phyloP scores from a whole-genome alignment of 2,113 vertebrate species.

The Etheostoma spectabile region DNA sequence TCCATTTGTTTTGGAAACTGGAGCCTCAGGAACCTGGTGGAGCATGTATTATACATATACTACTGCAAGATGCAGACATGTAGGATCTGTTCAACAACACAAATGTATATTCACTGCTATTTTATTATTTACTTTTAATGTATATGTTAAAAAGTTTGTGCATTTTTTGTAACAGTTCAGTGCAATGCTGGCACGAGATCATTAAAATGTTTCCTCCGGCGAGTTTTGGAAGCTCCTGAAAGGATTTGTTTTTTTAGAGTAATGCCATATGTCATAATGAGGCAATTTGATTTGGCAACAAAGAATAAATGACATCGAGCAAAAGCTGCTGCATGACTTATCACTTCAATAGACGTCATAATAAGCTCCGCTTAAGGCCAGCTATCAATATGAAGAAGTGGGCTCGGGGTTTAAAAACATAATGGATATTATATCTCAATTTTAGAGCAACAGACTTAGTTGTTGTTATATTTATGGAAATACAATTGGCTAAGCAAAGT shows the following conservation, averaged over 20 bases:
- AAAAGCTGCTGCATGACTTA: not conserved
- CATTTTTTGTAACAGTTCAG: constrained; percentile 19
- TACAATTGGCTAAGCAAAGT: not conserved
- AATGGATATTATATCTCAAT: not conserved
- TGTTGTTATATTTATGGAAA: constrained; percentile 1
- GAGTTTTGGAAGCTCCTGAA: not conserved
- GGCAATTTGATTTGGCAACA: not conserved
- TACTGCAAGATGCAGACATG: not conserved
- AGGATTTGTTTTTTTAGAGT: constrained; percentile 1
- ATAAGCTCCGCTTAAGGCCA: not conserved
- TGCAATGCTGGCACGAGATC: not conserved
- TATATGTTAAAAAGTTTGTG: constrained; percentile 14
- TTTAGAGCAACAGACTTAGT: not conserved
- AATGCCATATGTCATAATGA: constrained; percentile 8
- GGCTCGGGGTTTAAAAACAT: not conserved
- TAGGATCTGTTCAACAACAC: not conserved
- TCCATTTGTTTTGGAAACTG: too few species aligned
- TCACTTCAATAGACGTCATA: not conserved
- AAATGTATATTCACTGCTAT: constrained; percentile 19
- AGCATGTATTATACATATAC: not conserved
- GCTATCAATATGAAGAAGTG: constrained; percentile 3
- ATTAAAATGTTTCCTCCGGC: not conserved
- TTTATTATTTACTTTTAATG: constrained; percentile 41
- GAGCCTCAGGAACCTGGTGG: too few species aligned
- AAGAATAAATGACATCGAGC: not conserved